Base-by-base conservation (phyloP, 1,140 invertebrate species). In the Macrosteles quadrilineatus region DNA sequence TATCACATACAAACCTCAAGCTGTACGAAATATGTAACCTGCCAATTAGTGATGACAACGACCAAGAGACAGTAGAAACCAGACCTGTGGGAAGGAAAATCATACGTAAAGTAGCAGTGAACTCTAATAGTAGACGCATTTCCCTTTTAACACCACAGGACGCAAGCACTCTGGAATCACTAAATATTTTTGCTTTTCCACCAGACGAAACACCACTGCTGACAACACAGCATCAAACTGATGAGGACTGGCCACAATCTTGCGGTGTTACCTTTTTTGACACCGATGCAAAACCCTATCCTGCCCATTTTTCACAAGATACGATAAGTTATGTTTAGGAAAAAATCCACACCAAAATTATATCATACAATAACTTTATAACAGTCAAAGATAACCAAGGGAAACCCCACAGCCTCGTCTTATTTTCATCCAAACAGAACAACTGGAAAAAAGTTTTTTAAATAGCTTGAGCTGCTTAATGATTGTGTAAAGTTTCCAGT, bases 401-500 rank as follows among this genome's bases (percentile, higher is more conserved):
- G n/a, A 50, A 50, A 50, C 4, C n/a, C 3, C 21, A 50, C n/a
- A 50, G 4, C 2, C 4, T 50, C 4, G n/a, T 50, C 3, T 6
- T 19, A 19, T 50, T 9, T n/a, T 50, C 47, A 4, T 50, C 47
- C 4, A 6, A 11, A 19, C 3, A 4, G n/a, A 50, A 50, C 6
- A 50, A 50, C 47, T 50, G 47, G 47, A 50, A 50, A 17, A 19
- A 50, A 50, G n/a, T 19, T 50, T 19, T 50, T 50, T n/a, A 50
- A 50, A 19, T 19, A 9, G 14, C 6, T 50, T 4, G 47, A 50
- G 21, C 3, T 21, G 4, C 14, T 50, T 11, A 50, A 50, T 50
- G 47, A 50, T 19, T 50, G 47, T 50, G n/a, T 50, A 50, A 50
- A 50, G n/a, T 50, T 50, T 19, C 47, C 47, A 50, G 3, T 50